Percentiles rank a stretch among this genome's conserved stretches.
Conservation (phyloP, 1,140 invertebrate species). For the Euborellia annulipes region DNA sequence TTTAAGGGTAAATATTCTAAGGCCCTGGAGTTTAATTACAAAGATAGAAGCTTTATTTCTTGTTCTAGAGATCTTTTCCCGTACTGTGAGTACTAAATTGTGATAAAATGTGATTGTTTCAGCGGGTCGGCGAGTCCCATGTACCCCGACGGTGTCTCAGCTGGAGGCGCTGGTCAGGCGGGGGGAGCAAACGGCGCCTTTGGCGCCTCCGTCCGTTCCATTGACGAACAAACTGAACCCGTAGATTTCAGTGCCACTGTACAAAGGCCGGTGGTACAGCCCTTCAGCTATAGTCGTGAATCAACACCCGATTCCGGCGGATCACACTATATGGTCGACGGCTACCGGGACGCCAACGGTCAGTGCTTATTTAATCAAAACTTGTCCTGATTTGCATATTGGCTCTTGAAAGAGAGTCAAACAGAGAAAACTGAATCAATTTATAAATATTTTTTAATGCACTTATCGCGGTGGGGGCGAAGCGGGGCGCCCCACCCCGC, state of each 20-base stretch:
- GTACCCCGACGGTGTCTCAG: conserved; percentile 22
- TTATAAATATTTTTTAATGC: too few species aligned
- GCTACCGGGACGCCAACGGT: conserved; percentile 69
- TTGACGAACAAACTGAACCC: conserved; percentile 48
- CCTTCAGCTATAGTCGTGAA: conserved; percentile 52
- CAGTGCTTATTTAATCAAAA: conserved; percentile 23
- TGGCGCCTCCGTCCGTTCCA: conserved; percentile 29
- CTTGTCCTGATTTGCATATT: too few species aligned
- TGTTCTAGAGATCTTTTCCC: too few species aligned
- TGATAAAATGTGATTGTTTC: conserved; percentile 18
- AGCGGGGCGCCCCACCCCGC: too few species aligned
- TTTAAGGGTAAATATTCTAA: too few species aligned
- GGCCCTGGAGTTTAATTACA: too few species aligned
- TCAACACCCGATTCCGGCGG: conserved; percentile 68
- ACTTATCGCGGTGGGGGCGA: too few species aligned
- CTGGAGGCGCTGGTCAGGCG: conserved; percentile 29
- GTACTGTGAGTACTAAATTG: too few species aligned
- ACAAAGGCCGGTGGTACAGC: conserved; percentile 14
- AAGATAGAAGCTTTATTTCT: too few species aligned
- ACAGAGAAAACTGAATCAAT: too few species aligned
- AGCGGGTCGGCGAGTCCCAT: conserved; percentile 45
- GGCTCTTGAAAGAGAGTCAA: too few species aligned
- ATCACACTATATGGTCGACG: conserved; percentile 61
- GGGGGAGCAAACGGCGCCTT: conserved; percentile 27
- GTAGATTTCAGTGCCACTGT: conserved; percentile 36